Base-by-base conservation (phyloP, 2,113 vertebrate species). In the Pollachius pollachius region DNA sequence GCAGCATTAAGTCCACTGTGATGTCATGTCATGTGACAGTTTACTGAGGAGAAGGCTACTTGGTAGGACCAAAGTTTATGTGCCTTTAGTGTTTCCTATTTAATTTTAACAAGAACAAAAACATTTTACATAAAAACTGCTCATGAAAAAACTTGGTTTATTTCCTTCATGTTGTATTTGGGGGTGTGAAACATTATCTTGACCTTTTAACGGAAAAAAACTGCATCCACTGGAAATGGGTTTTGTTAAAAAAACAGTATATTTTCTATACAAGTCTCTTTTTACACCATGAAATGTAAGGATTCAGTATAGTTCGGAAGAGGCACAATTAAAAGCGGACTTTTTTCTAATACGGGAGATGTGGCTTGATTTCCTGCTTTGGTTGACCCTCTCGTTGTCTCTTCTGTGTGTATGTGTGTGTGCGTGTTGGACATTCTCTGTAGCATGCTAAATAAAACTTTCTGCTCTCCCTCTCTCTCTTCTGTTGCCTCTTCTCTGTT, bases 371-470 rank as follows among this genome's bases (percentile, higher is more conserved):
- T 90, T 94, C 94, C 73, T 94, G 94, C 92, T 91, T 94, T 95
- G 92, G 67, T 65, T 75, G 62, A 81, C 75, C 69, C 54, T 48
- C 58, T 17, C 48, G 19, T 2, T 5, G 23, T 17, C 3, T 68
- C 23, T 69, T 69, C 71, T 64, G n/a, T 61, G 63, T 18, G 66
- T 79, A 88, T 89, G 89, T 66, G 0, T 48, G n/a, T 60, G 84
- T 93, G 91, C 95, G 91, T 94, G 92, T 93, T 94, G 94, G 94
- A 82, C 96, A 93, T 91, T 94, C 88, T 94, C 94, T 98, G 96
- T 98, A 95, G 96, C 96, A 97, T 98, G 97, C 94, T 94, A 91
- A 98, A 98, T 98, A 99, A 89, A 98, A 98, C 92, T 95, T 95
- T 94, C 93, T 94, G 89, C 92, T 25, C 60, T 25, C 60, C 21